phyloP scores from a whole-genome alignment of 2,888 invertebrate species.

The Coleophora flavipennella region DNA sequence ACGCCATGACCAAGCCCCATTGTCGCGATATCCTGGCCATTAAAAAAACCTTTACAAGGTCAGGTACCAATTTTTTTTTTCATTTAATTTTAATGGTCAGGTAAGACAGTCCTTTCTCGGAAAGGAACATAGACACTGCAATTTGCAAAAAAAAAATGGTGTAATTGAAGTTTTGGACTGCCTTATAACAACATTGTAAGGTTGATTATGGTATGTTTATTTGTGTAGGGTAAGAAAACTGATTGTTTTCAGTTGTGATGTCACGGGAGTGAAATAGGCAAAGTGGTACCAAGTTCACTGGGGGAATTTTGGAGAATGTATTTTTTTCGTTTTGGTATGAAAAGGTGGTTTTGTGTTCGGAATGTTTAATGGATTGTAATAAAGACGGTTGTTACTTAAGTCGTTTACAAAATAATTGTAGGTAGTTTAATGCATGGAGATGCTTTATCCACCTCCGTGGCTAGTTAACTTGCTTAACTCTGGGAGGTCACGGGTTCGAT shows the following conservation, averaged over 20 bases:
- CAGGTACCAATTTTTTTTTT: constrained; percentile 43
- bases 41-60: constrained; percentile 36
- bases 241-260: constrained; percentile 6
- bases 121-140: constrained; percentile 26
- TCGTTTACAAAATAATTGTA: no score
- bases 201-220: constrained; percentile 17
- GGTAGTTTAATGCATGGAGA: no score
- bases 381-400: no score
- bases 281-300: constrained; percentile 15
- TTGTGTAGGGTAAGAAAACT: background rate
- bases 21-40: constrained; percentile 57
- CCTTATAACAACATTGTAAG: constrained; percentile 15
- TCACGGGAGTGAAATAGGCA: constrained; percentile 21
- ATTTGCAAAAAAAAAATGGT: constrained; percentile 28
- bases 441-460: no score
- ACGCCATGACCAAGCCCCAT: constrained; percentile 37
- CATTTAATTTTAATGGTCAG: constrained; percentile 31
- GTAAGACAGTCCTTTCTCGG: constrained; percentile 37
- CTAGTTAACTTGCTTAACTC: no score
- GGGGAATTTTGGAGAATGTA: constrained; percentile 13
- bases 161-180: background rate
- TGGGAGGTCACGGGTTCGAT: no score
- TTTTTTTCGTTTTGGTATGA: constrained; percentile 13
- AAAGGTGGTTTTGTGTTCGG: constrained; percentile 14
- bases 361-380: no score